These are phyloP conservation scores for Cecropterus lyciades DNA, from an alignment of 1,140 invertebrate species.

Conservation along the genomic window DNA sequence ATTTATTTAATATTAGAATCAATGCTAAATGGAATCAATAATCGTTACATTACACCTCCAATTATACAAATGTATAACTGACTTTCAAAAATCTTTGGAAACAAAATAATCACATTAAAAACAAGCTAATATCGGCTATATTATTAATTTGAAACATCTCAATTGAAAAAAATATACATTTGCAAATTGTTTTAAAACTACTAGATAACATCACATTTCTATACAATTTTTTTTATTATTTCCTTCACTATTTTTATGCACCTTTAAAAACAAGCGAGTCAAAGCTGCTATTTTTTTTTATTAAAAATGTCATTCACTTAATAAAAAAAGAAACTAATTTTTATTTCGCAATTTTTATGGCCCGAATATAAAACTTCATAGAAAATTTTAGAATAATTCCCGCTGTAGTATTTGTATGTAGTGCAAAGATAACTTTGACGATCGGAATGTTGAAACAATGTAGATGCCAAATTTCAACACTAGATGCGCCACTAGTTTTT, in stretches of 20 bases:
- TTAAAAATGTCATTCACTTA: constrained; percentile 4
- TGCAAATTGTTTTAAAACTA: constrained; percentile 38
- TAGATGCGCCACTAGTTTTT: neutral
- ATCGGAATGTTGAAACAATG: neutral
- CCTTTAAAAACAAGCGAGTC: constrained; percentile 30
- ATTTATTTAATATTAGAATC: constrained; percentile 23
- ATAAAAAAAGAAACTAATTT: constrained; percentile 5
- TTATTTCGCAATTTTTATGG: neutral
- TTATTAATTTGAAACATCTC: neutral
- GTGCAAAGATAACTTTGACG: neutral
- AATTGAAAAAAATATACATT: constrained; percentile 7
- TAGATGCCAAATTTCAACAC: neutral
- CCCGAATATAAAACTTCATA: neutral
- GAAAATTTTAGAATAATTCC: too few species aligned
- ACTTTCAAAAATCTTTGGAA: constrained; percentile 41
- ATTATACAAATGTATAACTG: constrained; percentile 41
- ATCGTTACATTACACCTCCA: constrained; percentile 30
- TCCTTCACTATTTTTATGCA: constrained; percentile 32
- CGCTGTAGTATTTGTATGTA: too few species aligned
- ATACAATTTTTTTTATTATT: constrained; percentile 35
- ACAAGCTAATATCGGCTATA: constrained; percentile 36
- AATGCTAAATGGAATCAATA: constrained; percentile 17
- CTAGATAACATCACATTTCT: constrained; percentile 55
- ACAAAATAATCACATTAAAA: constrained; percentile 33
- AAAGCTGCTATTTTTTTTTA: constrained; percentile 14